Percentiles rank a stretch among this genome's conserved stretches.
These are phyloP conservation scores for Phaetusa simplex DNA, from an alignment of 2,113 vertebrate species.

Conservation along the genomic window DNA sequence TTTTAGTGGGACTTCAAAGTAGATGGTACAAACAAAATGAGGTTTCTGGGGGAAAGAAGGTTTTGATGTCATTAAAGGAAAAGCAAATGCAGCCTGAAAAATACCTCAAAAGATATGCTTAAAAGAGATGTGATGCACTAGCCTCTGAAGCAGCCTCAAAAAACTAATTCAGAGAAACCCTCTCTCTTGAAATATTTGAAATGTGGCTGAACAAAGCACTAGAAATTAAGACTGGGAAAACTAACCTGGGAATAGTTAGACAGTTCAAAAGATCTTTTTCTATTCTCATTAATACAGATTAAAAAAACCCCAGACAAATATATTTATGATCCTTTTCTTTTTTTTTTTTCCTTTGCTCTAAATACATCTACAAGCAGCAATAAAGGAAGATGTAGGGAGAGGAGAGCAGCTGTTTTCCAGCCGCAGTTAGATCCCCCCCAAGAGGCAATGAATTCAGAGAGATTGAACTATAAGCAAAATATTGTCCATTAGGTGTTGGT, in stretches of 20 bases:
- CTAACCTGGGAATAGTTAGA: neutral
- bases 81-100: neutral
- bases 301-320: neutral
- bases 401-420: neutral
- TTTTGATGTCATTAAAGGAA: neutral
- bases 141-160: neutral
- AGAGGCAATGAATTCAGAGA: neutral
- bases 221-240: slow-evolving; percentile 1
- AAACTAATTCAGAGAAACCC: neutral
- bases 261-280: neutral
- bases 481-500: neutral
- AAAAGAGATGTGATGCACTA: neutral
- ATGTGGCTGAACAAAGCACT: neutral
- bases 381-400: neutral
- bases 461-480: neutral
- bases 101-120: neutral
- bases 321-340: neutral
- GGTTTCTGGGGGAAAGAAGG: neutral
- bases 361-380: neutral
- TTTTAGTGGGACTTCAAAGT: neutral
- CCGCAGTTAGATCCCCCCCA: neutral
- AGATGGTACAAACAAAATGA: neutral
- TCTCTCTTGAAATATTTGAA: neutral
- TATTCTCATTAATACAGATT: neutral
- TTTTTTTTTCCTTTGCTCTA: neutral